Percentiles rank a stretch among this genome's conserved stretches.
Conservation (phyloP, 2,888 invertebrate genomes). For the Cephonodes hylas region DNA sequence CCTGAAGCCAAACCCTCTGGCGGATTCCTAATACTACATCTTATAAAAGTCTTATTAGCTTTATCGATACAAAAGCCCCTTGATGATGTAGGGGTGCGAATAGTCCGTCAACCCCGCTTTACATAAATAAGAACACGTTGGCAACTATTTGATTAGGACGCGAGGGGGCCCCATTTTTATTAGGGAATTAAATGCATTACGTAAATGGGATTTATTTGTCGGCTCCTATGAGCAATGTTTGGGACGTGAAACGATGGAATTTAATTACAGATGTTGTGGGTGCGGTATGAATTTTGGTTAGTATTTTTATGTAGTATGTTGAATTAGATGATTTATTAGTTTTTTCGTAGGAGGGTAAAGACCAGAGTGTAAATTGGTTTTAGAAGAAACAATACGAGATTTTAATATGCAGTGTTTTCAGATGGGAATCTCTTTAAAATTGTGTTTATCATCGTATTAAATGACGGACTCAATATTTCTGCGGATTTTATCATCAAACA, state of each 20-base stretch:
- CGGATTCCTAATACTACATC: conserved; percentile 23
- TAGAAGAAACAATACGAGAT: too few relatives aligned
- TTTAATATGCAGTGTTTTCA: too few relatives aligned
- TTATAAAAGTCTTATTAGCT: conserved; percentile 75
- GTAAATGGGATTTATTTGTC: conserved; percentile 61
- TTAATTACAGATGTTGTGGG: background rate
- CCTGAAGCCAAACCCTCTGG: background rate
- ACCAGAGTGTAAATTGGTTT: too few relatives aligned
- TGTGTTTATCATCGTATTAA: too few relatives aligned
- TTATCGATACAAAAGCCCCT: conserved; percentile 46
- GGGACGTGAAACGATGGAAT: background rate
- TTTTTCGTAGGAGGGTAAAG: too few relatives aligned
- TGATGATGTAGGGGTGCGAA: conserved; percentile 52
- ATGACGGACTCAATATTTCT: too few relatives aligned
- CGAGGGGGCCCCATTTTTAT: conserved; percentile 48
- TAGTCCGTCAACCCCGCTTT: conserved; percentile 40
- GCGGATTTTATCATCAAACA: too few relatives aligned
- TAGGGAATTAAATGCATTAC: conserved; percentile 56
- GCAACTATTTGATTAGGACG: conserved; percentile 75
- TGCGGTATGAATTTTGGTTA: background rate
- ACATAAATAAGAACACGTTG: conserved; percentile 60
- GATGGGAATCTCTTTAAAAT: too few relatives aligned
- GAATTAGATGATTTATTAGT: too few relatives aligned
- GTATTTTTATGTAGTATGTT: background rate
- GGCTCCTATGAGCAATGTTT: conserved; percentile 33